These are phyloP conservation scores for Paramisgurnus dabryanus DNA, from an alignment of 2,113 vertebrate genomes.

Conservation along the genomic window DNA sequence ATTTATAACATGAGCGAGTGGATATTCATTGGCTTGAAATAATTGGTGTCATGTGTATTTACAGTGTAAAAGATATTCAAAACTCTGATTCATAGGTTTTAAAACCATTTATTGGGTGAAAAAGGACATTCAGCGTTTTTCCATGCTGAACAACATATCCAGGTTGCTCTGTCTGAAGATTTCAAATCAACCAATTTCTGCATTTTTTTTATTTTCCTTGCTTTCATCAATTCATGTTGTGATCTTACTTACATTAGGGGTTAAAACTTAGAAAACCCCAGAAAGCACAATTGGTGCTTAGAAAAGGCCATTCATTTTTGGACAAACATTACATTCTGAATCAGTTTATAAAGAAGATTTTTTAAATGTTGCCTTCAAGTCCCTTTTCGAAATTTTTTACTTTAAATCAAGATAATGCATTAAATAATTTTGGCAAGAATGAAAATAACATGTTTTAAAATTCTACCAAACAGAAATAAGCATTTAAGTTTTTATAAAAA, in stretches of 20 bases:
- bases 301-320: constrained; percentile 68
- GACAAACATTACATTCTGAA: constrained; percentile 37
- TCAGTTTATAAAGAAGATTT: constrained; percentile 15
- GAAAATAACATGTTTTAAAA: background rate
- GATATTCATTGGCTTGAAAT: background rate
- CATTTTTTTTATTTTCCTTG: constrained; percentile 21
- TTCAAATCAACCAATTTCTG: constrained; percentile 43
- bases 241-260: constrained; percentile 26
- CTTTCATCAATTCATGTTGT: background rate
- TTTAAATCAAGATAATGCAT: no score
- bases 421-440: background rate
- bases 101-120: constrained; percentile 64
- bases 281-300: constrained; percentile 69
- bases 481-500: no score
- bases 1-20: background rate
- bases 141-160: constrained; percentile 51
- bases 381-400: background rate
- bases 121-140: constrained; percentile 65
- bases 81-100: constrained; percentile 40
- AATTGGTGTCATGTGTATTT: background rate
- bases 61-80: constrained; percentile 11
- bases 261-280: constrained; percentile 56
- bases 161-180: constrained; percentile 44
- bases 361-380: constrained; percentile 29
- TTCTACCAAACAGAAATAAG: background rate